These are phyloP conservation scores for Malurus cyaneus DNA, from an alignment of 2,113 vertebrate species.

Conservation along the genomic window DNA sequence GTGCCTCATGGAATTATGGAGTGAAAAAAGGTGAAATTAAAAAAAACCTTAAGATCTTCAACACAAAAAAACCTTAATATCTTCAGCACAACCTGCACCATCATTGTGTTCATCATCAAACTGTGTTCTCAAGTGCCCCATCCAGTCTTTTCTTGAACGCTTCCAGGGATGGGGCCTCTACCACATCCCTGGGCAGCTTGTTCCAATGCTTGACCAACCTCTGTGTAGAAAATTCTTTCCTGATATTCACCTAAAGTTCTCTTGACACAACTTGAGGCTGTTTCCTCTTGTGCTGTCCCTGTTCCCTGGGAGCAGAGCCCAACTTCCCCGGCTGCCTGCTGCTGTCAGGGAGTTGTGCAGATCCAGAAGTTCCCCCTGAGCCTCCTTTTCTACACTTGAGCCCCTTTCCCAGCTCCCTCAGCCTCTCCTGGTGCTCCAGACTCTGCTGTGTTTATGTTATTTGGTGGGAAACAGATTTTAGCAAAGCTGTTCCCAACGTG, in stretches of 20 bases:
- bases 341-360: neutral
- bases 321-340: accelerated
- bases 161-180: neutral
- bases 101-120: neutral
- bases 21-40: neutral
- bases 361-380: neutral
- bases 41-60: neutral
- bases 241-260: neutral
- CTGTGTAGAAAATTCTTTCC: neutral
- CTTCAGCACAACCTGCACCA: neutral
- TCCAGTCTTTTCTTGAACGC: neutral
- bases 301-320: neutral
- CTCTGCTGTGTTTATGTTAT: neutral
- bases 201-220: neutral
- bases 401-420: neutral
- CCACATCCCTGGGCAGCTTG: neutral
- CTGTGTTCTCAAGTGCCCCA: neutral
- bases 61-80: neutral
- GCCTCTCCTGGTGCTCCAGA: neutral
- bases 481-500: neutral
- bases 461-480: neutral
- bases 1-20: neutral
- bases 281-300: neutral
- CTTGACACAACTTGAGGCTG: accelerated
- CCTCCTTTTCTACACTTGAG: neutral